Conservation (phyloP, 2,113 vertebrate genomes). For the Tricholaema leucomelas region DNA sequence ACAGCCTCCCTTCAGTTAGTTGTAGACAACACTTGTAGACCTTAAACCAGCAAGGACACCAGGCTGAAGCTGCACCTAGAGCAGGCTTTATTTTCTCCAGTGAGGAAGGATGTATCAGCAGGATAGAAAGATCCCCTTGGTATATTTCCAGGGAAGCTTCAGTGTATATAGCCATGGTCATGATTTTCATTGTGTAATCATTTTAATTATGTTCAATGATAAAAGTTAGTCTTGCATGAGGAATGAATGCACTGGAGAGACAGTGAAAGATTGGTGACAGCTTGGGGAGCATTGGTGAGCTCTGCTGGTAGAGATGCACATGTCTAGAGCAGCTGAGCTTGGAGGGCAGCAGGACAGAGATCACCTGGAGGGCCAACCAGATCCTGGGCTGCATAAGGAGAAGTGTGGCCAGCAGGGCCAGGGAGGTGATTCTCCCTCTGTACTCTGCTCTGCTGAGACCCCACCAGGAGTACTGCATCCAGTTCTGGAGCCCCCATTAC, state of each 20-base stretch:
- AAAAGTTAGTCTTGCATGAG: conserved; percentile 76
- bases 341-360: background rate
- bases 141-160: conserved; percentile 8
- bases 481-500: no score
- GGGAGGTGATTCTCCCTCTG: no score
- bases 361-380: no score
- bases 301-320: conserved; percentile 24
- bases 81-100: conserved; percentile 4
- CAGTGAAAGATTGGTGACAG: conserved; percentile 56
- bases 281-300: background rate
- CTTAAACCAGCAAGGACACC: background rate
- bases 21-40: no score
- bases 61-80: background rate
- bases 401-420: no score
- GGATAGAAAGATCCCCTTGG: background rate
- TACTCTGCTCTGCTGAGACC: no score
- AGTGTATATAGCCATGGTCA: conserved; percentile 41
- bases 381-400: no score
- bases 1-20: no score
- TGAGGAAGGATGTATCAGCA: background rate
- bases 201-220: conserved; percentile 74
- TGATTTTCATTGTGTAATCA: conserved; percentile 71
- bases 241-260: conserved; percentile 49
- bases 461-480: no score
- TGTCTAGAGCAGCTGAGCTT: conserved; percentile 13